Percentiles rank a stretch among this genome's conserved stretches.
Conservation (phyloP, 2,113 vertebrate genomes). For the Desmodus rotundus region DNA sequence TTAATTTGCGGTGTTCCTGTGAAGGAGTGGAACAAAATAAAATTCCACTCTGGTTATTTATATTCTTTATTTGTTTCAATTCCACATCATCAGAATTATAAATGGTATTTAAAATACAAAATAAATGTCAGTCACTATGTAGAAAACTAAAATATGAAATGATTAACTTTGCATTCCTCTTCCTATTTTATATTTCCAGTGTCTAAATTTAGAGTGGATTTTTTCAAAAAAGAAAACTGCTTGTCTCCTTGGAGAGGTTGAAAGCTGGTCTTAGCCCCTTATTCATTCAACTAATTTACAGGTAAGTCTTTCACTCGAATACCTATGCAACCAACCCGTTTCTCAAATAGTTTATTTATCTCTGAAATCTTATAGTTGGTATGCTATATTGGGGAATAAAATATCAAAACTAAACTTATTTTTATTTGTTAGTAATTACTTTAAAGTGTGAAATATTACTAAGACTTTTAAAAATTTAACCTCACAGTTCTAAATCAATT, state of each 20-base stretch:
- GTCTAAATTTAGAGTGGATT: not conserved
- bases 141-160: not conserved
- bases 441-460: not conserved
- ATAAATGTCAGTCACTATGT: not conserved
- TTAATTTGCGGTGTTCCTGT: not conserved
- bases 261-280: not conserved
- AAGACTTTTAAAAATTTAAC: not conserved
- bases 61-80: not conserved
- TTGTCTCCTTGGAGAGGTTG: not conserved
- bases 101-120: slow-evolving; percentile 17
- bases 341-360: not conserved
- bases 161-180: not conserved
- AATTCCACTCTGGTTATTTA: slow-evolving; percentile 19
- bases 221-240: not conserved
- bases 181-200: not conserved
- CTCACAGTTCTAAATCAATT: not conserved
- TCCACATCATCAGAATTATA: slow-evolving; percentile 18
- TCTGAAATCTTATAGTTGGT: not conserved
- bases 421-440: not conserved
- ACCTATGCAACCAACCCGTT: not conserved
- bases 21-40: slow-evolving; percentile 31
- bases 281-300: not conserved
- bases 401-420: not conserved
- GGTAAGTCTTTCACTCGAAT: not conserved
- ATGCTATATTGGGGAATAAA: not conserved